phyloP scores from a whole-genome alignment of 2,113 vertebrate species.

The Ceyx melanurus region DNA sequence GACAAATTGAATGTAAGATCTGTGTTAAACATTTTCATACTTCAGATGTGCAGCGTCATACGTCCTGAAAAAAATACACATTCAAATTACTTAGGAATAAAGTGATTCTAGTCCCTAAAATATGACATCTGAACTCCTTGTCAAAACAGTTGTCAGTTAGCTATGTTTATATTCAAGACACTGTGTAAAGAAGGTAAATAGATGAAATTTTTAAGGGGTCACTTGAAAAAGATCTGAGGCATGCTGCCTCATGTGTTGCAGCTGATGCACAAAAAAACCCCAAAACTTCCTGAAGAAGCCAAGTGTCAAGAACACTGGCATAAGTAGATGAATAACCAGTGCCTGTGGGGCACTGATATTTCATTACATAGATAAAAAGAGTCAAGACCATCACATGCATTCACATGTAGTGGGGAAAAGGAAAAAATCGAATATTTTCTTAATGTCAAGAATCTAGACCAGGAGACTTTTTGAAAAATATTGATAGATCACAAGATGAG shows the following conservation, averaged over 20 bases:
- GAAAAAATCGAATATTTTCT: not conserved
- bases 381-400: slow-evolving; percentile 41
- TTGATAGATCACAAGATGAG: not conserved
- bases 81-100: not conserved
- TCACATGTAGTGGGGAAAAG: slow-evolving; percentile 32
- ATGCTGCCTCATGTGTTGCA: slow-evolving; percentile 16
- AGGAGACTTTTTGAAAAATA: not conserved
- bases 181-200: not conserved
- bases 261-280: not conserved
- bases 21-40: not conserved
- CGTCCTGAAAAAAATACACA: not conserved
- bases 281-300: not conserved
- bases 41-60: not conserved
- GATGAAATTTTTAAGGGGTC: not conserved
- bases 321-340: slow-evolving; percentile 29
- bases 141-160: not conserved
- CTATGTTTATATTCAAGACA: not conserved
- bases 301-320: not conserved
- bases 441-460: not conserved
- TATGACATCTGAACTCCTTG: not conserved
- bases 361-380: slow-evolving; percentile 17
- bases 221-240: not conserved
- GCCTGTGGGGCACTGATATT: slow-evolving; percentile 38
- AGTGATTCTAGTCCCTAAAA: not conserved
- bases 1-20: not conserved